Evolutionary conservation across 2,113 vertebrate species (phyloP).

Genomic region (Tragulus kanchil): DNA sequence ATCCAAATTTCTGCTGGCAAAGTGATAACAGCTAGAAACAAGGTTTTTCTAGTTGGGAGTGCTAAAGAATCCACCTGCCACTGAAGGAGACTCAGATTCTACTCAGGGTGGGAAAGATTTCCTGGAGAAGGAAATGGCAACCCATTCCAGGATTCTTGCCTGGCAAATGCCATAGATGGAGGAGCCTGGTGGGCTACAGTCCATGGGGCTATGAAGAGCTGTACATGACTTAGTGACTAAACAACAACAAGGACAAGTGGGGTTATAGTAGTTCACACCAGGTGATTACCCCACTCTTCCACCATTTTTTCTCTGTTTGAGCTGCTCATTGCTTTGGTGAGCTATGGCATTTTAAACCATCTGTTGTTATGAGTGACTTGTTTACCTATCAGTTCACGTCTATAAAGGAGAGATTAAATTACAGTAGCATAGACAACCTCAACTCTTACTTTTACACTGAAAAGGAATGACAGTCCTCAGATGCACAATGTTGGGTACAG

Average conservation of each 20-base stretch:
- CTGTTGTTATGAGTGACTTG: neutral
- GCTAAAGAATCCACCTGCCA: neutral
- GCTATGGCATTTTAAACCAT: neutral
- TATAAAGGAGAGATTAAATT: neutral
- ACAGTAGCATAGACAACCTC: neutral
- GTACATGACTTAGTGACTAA: neutral
- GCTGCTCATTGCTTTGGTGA: neutral
- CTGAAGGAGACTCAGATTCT: neutral
- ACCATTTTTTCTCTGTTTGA: neutral
- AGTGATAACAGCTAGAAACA: neutral
- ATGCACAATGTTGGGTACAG: accelerated
- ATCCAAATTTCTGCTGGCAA: neutral
- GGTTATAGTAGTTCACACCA: too few species aligned
- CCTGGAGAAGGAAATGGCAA: neutral
- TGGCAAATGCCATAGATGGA: neutral
- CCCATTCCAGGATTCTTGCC: neutral
- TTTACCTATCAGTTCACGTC: neutral
- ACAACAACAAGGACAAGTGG: neutral
- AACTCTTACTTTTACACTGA: neutral
- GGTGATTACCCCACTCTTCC: neutral
- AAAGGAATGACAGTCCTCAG: neutral
- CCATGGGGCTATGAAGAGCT: neutral
- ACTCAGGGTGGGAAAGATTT: neutral
- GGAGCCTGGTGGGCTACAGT: neutral
- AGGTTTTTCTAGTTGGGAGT: neutral